phyloP scores from a whole-genome alignment of 2,888 invertebrate genomes.

The Lamellibrachia satsuma region DNA sequence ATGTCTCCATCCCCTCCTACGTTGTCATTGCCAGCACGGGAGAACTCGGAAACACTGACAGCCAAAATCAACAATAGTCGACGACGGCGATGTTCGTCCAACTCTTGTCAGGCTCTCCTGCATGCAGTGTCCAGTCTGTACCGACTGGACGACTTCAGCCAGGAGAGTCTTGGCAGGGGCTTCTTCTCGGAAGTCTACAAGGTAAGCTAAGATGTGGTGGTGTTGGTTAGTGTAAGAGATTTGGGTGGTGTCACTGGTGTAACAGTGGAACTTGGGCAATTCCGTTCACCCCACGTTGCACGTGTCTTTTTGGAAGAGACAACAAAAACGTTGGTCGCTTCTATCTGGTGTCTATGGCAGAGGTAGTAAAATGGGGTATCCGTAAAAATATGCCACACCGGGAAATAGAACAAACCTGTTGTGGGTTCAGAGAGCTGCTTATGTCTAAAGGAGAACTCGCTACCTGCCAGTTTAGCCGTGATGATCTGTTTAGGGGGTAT shows the following conservation, averaged over 20 bases:
- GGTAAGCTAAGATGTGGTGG: constrained; percentile 70
- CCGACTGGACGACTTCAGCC: constrained; percentile 90
- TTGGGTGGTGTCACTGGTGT: background rate
- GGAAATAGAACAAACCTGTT: no score
- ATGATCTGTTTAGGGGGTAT: no score
- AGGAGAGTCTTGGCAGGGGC: constrained; percentile 92
- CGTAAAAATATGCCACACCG: no score
- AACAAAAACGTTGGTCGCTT: no score
- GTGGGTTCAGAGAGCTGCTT: no score
- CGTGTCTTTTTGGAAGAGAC: no score
- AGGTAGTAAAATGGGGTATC: no score
- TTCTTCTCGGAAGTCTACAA: constrained; percentile 98
- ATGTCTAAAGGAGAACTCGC: no score
- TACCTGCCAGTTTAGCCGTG: no score
- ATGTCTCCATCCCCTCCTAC: constrained; percentile 10
- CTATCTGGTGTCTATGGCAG: no score
- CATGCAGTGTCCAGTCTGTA: constrained; percentile 91
- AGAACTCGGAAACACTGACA: background rate
- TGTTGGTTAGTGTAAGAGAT: background rate
- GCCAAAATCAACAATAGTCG: background rate
- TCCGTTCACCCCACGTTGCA: no score
- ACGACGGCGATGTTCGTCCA: constrained; percentile 5
- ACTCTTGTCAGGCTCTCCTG: constrained; percentile 86
- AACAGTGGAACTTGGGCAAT: no score
- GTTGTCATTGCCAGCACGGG: background rate